Base-by-base conservation (phyloP, 2,888 invertebrate species). In the Sisyra terminalis region DNA sequence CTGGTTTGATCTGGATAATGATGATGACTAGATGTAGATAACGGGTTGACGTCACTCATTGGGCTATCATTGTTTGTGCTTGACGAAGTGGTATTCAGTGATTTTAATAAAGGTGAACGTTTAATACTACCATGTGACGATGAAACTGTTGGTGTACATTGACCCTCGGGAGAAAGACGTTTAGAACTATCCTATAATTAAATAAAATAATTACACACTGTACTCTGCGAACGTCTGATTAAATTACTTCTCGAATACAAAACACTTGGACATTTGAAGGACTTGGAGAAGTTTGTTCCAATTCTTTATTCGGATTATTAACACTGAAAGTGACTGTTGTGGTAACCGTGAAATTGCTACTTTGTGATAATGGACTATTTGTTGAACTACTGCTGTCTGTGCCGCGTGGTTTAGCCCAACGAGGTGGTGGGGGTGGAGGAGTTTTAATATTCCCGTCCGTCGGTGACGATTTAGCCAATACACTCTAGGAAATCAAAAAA, bases 311-410 rank as follows among this genome's bases (percentile, higher is more conserved):
- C 44, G 73, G 70, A 55, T 71, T 68, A 63, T 77, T 78, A 51
- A 85, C 78, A 52, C 79, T 81, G 58, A 85, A 83, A 13, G 84
- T 84, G 39, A 86, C 82, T n/a, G 83, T 84, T n/a, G 85, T 82
- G 39, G 86, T 84, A 40, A 85, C 82, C 37, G 78, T 82, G 57
- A 85, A 83, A 58, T 84, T 85, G 57, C 74, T 81, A 57, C 74
- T 80, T 56, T 69, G 70, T 4, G 63, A 57, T 50, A 67, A 70
- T 45, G 68, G 61, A 18, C 42, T 42, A 18, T 14, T 41, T n/a
- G 40, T 15, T 60, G 65, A 62, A 5, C 67, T 65, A 47, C 59
- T 65, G 10, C 18, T 29, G 3, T 29, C 14, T 0, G 86, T 37
- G 11, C 18, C 18, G 53, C 67, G 70, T 1, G 86, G 85, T 58